phyloP scores from a whole-genome alignment of 2,113 vertebrate species.

The Enhydra lutris region DNA sequence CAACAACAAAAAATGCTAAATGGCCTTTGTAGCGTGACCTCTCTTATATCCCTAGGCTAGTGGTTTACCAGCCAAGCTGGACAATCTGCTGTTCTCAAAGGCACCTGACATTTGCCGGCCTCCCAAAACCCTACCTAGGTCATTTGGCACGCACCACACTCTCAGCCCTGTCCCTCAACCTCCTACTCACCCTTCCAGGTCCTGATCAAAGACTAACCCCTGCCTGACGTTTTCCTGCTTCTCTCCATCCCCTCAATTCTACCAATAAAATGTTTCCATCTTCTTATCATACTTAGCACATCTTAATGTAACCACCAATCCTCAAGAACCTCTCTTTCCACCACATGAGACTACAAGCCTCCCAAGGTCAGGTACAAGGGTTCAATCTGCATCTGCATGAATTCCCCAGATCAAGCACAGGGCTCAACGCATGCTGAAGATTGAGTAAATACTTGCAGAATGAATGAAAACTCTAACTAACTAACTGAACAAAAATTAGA shows the following conservation, averaged over 20 bases:
- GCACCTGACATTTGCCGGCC: not conserved
- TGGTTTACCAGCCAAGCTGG: not conserved
- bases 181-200: not conserved
- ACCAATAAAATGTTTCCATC: not conserved
- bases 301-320: not conserved
- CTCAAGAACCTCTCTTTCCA: not conserved
- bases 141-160: accelerated
- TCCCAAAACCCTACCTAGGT: not conserved
- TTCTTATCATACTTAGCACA: not conserved
- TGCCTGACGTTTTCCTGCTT: not conserved
- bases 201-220: not conserved
- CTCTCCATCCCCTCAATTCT: not conserved
- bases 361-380: not conserved
- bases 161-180: not conserved
- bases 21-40: not conserved
- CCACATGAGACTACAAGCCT: not conserved
- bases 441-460: not conserved
- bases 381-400: not conserved
- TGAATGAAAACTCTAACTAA: not conserved
- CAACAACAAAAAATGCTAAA: not conserved
- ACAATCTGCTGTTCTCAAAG: not conserved
- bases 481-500: not conserved
- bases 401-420: not conserved
- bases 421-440: not conserved
- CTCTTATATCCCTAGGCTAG: not conserved